A percentile compares a stretch with the other conserved stretches of the same genome.
Conservation (phyloP, 2,888 invertebrate genomes). For the Drepanosiphum platanoidis region DNA sequence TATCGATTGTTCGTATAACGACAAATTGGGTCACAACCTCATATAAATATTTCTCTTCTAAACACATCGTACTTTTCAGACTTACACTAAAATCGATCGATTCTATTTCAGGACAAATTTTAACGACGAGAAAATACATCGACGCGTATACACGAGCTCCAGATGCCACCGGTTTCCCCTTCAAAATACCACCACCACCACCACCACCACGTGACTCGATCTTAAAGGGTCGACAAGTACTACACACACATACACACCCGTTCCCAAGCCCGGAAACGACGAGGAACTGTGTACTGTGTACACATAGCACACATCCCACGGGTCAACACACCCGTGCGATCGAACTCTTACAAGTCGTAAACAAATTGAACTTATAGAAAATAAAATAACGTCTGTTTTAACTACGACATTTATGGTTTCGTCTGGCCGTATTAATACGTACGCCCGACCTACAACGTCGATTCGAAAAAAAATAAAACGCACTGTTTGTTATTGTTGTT, state of each 20-base stretch:
- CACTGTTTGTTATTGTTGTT: background rate
- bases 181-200: background rate
- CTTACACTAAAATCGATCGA: background rate
- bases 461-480: background rate
- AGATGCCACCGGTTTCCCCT: background rate
- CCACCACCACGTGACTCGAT: background rate
- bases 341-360: constrained; percentile 46
- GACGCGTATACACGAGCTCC: background rate
- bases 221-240: background rate
- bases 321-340: constrained; percentile 20
- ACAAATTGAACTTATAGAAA: constrained; percentile 29
- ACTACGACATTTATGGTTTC: constrained; percentile 32
- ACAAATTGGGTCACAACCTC: background rate
- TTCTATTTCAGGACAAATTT: background rate
- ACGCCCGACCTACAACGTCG: background rate
- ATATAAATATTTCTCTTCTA: background rate
- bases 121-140: background rate
- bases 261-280: constrained; percentile 21
- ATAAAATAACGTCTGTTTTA: constrained; percentile 5
- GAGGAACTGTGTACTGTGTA: background rate
- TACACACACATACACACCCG: constrained; percentile 5
- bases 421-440: background rate
- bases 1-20: background rate
- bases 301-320: background rate
- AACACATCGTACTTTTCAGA: too few relatives aligned